A percentile compares a stretch with the other conserved stretches of the same genome.
Conservation (phyloP, 2,888 invertebrate genomes). For the Epicampocera succincta region DNA sequence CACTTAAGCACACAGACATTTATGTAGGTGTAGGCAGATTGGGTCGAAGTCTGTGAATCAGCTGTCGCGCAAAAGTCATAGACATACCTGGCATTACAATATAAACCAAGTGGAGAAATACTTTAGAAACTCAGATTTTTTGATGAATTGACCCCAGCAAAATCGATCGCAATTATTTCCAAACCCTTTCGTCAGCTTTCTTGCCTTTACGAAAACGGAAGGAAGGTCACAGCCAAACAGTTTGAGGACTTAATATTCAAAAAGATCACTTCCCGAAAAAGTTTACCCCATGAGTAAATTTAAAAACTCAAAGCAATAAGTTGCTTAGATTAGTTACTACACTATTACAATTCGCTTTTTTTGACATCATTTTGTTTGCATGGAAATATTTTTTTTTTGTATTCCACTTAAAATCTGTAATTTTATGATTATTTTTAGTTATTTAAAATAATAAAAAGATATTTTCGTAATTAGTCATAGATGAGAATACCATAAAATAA, state of each 20-base stretch:
- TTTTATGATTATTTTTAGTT: too few species aligned
- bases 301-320: too few species aligned
- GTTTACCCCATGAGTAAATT: too few species aligned
- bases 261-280: conserved; percentile 9
- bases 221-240: background rate
- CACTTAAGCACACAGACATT: background rate
- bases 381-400: too few species aligned
- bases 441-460: too few species aligned
- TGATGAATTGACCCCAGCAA: background rate
- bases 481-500: too few species aligned
- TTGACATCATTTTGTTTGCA: too few species aligned
- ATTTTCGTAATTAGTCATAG: too few species aligned
- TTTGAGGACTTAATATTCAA: conserved; percentile 15
- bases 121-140: background rate
- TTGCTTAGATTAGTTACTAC: too few species aligned
- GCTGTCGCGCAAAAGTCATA: background rate
- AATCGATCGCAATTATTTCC: background rate
- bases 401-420: too few species aligned
- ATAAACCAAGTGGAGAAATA: background rate
- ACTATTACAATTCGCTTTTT: too few species aligned
- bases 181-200: background rate
- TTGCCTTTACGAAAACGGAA: background rate
- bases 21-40: background rate
- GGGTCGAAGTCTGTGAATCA: background rate
- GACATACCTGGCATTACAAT: background rate